Evolutionary conservation across 1,140 invertebrate species (phyloP), one percentile per base, ranked within the genome.

Genomic region (Planococcus citri): DNA sequence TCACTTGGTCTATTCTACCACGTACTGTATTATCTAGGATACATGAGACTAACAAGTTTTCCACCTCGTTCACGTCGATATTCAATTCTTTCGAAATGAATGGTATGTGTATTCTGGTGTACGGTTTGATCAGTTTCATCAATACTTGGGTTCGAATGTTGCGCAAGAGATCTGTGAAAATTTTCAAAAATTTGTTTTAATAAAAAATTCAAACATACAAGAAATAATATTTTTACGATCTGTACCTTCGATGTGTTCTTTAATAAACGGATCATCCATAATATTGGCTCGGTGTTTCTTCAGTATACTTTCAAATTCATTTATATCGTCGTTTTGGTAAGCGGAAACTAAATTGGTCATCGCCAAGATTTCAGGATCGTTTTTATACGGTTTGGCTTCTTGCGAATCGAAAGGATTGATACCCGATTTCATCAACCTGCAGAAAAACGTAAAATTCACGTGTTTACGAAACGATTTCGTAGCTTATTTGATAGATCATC

Each of bases 321-420:
- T 94, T 70, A 99, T 98, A 80, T 99, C 95, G 80, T 99, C 98
- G 79, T 97, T 97, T 79, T 99, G 96, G 80, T 98, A 99, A 21
- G 96, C 94, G 78, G 91, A 92, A 17, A 99, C 96, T 74, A 99
- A 83, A 81, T 99, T 97, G 8, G 97, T 99, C 95, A 99, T 99
- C 1, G 97, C 97, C 70, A 99, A 81, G 75, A 99, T 98, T 83
- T 99, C 97, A 4, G 95, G 94, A 82, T 99, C 96, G 79, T 98
- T 98, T 81, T 98, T 98, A 76, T 99, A 99, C 0, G 97, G 95
- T 78, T 99, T 99, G 0, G 97, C 97, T 84, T 99, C 97, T 85
- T 99, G 97, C 1, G 95, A 98, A 81, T 99, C 97, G 80, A 99
- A 99, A 4, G 97, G 97, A 83, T 99, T 99, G 70, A 99, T 99